Percentiles rank a stretch among this genome's conserved stretches.
Evolutionary conservation across 1,140 invertebrate genomes (phyloP).

Genomic region (Gerris buenoi): DNA sequence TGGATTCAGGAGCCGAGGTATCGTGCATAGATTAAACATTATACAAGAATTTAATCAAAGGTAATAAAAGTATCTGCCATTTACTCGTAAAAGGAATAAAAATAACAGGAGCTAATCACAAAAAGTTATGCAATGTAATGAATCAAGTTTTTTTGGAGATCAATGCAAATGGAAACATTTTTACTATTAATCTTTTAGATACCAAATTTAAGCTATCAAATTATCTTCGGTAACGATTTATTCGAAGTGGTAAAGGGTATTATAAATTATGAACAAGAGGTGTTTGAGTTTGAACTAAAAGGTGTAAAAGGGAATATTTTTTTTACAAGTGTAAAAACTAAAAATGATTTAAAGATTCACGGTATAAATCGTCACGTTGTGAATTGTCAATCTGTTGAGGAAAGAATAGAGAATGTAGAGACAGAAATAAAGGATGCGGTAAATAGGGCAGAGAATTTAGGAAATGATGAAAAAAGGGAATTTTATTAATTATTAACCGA

Average conservation of each 20-base stretch:
- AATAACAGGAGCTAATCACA: not conserved
- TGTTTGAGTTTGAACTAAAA: not conserved
- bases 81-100: not conserved
- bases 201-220: not conserved
- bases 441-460: not conserved
- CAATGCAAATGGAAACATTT: not conserved
- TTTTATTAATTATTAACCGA: not conserved
- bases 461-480: not conserved
- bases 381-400: not conserved
- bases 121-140: not conserved
- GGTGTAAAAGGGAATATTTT: not conserved
- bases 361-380: not conserved
- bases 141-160: not conserved
- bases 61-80: not conserved
- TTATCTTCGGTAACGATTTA: not conserved
- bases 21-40: not conserved
- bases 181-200: not conserved
- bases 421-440: not conserved
- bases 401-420: not conserved
- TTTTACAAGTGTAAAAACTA: not conserved
- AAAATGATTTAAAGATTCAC: not conserved
- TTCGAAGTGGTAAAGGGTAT: not conserved
- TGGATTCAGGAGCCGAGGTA: not conserved
- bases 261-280: not conserved
- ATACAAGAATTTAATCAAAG: not conserved